Evolutionary conservation across 2,113 vertebrate genomes (phyloP).

Genomic region (Galemys pyrenaicus): DNA sequence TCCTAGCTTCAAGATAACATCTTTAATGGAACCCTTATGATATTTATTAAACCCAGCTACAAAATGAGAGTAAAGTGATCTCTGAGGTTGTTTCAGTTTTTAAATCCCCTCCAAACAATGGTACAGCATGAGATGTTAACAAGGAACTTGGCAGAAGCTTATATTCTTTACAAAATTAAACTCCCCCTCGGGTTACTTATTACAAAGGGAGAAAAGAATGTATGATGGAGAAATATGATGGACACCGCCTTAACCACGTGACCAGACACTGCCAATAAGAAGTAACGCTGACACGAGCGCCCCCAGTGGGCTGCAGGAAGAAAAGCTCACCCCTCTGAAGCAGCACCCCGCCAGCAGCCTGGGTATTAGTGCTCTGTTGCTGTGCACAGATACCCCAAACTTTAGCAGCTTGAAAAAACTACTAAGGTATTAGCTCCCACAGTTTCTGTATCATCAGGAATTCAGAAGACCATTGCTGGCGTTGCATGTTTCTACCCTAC

Average conservation of each 20-base stretch:
- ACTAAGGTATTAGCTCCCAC: background rate
- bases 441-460: background rate
- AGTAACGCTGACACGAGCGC: background rate
- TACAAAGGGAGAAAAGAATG: background rate
- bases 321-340: background rate
- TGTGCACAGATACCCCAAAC: background rate
- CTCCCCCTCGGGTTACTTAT: background rate
- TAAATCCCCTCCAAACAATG: background rate
- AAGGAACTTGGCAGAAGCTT: background rate
- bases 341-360: background rate
- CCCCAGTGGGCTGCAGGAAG: background rate
- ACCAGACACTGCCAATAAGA: background rate
- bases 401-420: background rate
- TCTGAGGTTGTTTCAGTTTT: background rate
- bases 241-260: background rate
- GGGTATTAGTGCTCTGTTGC: background rate
- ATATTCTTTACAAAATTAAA: background rate
- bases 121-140: background rate
- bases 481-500: background rate
- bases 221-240: background rate
- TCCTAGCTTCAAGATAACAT: background rate
- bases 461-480: background rate
- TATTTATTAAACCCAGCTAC: background rate
- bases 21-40: background rate
- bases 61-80: constrained; percentile 1